phyloP scores from a whole-genome alignment of 2,113 vertebrate genomes.

The Saguinus midas region DNA sequence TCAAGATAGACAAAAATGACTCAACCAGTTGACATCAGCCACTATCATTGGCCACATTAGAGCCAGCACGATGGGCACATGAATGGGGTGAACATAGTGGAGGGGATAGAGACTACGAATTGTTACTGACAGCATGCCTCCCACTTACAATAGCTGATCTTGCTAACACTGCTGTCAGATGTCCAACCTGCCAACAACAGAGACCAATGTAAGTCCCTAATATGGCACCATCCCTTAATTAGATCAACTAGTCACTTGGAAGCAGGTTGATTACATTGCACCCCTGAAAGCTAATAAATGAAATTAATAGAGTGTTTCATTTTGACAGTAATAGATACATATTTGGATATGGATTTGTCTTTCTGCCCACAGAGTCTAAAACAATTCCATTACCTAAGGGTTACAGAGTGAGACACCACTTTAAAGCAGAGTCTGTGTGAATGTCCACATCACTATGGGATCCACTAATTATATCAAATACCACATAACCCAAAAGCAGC shows the following conservation, averaged over 20 bases:
- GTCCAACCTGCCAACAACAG: background rate
- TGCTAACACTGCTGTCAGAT: background rate
- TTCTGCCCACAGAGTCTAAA: background rate
- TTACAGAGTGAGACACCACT: background rate
- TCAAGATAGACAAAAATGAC: background rate
- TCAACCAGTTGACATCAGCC: background rate
- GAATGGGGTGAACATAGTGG: background rate
- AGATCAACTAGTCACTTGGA: background rate
- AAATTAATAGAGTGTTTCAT: background rate
- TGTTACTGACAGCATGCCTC: background rate
- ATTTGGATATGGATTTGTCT: background rate
- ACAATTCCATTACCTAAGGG: background rate
- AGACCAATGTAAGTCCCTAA: background rate
- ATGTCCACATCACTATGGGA: background rate
- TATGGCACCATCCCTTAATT: background rate
- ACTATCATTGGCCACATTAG: background rate
- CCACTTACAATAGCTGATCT: background rate
- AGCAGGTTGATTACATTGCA: background rate
- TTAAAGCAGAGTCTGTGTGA: background rate
- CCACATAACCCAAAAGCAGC: background rate
- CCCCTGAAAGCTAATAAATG: background rate
- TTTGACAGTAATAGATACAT: background rate
- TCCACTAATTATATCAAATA: background rate
- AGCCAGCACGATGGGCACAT: no score
- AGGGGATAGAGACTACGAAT: background rate